Evolutionary conservation across 2,888 invertebrate genomes (phyloP).

Genomic region (Drymonia ruficornis): DNA sequence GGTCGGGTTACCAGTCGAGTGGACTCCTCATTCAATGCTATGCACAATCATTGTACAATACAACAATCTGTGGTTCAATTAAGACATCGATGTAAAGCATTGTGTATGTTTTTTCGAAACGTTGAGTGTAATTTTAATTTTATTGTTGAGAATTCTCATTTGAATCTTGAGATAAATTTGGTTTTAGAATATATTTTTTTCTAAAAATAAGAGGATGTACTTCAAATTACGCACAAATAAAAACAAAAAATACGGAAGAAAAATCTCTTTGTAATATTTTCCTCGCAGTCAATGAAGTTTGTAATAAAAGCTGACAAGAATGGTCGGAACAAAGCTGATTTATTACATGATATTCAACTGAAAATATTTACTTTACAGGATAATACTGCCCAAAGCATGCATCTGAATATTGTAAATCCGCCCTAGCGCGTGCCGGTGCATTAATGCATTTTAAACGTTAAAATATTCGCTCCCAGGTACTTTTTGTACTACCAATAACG

Average conservation of each 20-base stretch:
- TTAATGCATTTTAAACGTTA: conserved; percentile 2
- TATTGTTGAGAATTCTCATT: too few species aligned
- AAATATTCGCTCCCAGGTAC: not conserved
- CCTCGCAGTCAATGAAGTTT: not conserved
- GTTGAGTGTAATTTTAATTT: too few species aligned
- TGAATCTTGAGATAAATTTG: too few species aligned
- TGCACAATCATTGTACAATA: not conserved
- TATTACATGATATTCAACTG: not conserved
- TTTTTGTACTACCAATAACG: too few species aligned
- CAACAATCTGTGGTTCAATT: conserved; percentile 4
- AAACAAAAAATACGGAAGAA: not conserved
- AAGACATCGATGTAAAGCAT: not conserved
- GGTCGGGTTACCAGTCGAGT: not conserved
- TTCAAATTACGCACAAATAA: too few species aligned
- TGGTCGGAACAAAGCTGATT: not conserved
- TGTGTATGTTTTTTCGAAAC: too few species aligned
- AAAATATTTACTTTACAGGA: not conserved
- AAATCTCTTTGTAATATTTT: not conserved
- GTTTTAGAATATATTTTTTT: too few species aligned
- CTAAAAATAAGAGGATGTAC: too few species aligned
- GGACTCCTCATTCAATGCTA: not conserved
- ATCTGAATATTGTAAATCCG: not conserved
- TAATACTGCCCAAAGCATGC: not conserved
- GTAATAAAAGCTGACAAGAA: not conserved
- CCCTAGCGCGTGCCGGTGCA: conserved; percentile 1